A percentile compares a stretch with the other conserved stretches of the same genome.
Evolutionary conservation across 2,797 vertebrate species (phyloP).

Genomic region (Tadarida brasiliensis): DNA sequence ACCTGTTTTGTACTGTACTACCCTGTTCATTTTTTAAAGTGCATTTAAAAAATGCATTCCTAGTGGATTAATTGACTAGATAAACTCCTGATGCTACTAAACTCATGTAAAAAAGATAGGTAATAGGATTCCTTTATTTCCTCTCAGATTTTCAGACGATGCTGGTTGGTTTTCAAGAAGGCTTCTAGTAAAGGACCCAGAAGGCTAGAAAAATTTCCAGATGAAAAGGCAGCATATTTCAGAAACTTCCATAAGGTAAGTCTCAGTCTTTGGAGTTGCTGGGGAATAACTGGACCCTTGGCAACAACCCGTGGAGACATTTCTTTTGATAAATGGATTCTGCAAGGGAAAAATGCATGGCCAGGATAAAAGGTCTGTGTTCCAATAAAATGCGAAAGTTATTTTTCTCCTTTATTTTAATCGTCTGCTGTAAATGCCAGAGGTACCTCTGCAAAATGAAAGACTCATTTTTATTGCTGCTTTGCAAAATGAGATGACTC

Average conservation of each 20-base stretch:
- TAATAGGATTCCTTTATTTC: conserved; percentile 78
- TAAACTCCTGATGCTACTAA: neutral
- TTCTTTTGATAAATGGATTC: conserved; percentile 74
- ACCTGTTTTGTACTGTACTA: neutral
- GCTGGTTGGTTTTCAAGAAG: conserved; percentile 99
- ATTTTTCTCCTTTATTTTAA: conserved; percentile 76
- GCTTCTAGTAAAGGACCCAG: conserved; percentile 99
- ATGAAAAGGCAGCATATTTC: conserved; percentile 99
- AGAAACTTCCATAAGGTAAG: conserved; percentile 98
- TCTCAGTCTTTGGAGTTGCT: neutral
- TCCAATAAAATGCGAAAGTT: conserved; percentile 68
- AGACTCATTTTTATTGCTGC: conserved; percentile 73
- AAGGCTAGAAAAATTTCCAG: conserved; percentile 98
- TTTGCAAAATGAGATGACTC: conserved; percentile 76
- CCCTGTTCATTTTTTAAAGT: neutral
- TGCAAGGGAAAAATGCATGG: conserved; percentile 29
- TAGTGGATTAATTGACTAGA: neutral
- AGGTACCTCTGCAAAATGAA: conserved; percentile 64
- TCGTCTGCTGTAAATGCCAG: conserved; percentile 75
- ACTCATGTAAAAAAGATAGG: conserved; percentile 1
- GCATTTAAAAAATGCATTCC: neutral
- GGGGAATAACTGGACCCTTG: conserved; percentile 24
- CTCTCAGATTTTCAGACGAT: conserved; percentile 97
- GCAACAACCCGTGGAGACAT: neutral
- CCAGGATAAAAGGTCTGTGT: conserved; percentile 32